Percentiles rank a stretch among this genome's conserved stretches.
phyloP scores from a whole-genome alignment of 1,140 invertebrate species.

The Drosophila kanapiae region DNA sequence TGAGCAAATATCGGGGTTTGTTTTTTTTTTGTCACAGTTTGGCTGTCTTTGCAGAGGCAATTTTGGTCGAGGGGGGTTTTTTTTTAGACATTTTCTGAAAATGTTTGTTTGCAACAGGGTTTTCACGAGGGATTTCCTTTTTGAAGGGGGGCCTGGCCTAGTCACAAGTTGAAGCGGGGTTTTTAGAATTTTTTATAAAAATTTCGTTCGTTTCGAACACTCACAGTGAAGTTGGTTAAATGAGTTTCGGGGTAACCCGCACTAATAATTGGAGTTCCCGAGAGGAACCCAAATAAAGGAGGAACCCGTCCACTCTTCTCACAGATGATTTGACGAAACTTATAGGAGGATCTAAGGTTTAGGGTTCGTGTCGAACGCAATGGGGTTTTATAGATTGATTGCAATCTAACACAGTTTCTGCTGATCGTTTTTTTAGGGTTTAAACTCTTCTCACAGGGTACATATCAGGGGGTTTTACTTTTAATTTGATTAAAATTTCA shows the following conservation, averaged over 20 bases:
- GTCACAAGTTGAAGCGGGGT: conserved; percentile 36
- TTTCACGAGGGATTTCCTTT: conserved; percentile 10
- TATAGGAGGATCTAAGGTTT: conserved; percentile 29
- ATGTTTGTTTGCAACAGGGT: conserved; percentile 52
- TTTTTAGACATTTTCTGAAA: conserved; percentile 71
- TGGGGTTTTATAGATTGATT: not conserved
- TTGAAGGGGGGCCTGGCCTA: conserved; percentile 13
- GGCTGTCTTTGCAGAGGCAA: conserved; percentile 63
- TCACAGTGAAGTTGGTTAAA: conserved; percentile 54
- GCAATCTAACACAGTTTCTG: conserved; percentile 35
- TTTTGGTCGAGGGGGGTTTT: conserved; percentile 46
- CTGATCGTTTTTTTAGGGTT: conserved; percentile 44
- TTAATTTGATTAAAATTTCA: conserved; percentile 36
- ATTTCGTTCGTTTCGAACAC: conserved; percentile 50
- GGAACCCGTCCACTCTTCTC: conserved; percentile 32
- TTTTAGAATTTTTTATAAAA: conserved; percentile 71
- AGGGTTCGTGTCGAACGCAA: conserved; percentile 38
- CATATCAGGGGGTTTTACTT: conserved; percentile 30
- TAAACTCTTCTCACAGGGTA: conserved; percentile 51
- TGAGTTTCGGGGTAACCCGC: conserved; percentile 13
- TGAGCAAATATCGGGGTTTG: conserved; percentile 6
- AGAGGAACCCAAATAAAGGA: not conserved
- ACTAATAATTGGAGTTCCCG: not conserved
- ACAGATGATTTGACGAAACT: conserved; percentile 80
- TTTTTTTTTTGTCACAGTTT: conserved; percentile 60